Evolutionary conservation across 2,888 invertebrate species (phyloP).

Genomic region (Octodonta nipae): DNA sequence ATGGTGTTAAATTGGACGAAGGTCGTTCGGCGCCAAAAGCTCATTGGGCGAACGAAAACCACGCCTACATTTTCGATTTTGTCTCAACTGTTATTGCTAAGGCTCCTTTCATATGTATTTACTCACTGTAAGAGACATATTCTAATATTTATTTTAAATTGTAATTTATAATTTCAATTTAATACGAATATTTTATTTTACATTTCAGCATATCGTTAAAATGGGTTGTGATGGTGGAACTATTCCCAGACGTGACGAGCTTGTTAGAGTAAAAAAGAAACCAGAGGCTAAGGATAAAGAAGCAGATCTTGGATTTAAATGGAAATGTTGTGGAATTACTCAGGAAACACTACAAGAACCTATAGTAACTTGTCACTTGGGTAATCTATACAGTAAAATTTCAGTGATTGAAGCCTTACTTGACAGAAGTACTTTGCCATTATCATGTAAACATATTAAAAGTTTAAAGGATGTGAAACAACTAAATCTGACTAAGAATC

Average conservation of each 20-base stretch:
- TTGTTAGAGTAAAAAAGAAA: constrained; percentile 57
- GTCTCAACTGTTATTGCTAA: too few relatives aligned
- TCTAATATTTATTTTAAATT: too few relatives aligned
- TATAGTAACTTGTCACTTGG: constrained; percentile 82
- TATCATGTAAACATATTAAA: constrained; percentile 62
- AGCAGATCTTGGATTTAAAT: constrained; percentile 81
- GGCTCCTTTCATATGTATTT: too few relatives aligned
- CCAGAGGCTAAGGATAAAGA: constrained; percentile 83
- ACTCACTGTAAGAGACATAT: too few relatives aligned
- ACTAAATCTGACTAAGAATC: constrained; percentile 72
- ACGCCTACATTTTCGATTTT: too few relatives aligned
- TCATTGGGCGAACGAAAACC: too few relatives aligned
- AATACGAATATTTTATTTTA: too few relatives aligned
- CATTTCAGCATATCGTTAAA: too few relatives aligned
- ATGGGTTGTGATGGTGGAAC: constrained; percentile 76
- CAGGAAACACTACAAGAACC: constrained; percentile 79
- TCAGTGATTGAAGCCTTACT: constrained; percentile 81
- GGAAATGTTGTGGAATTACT: constrained; percentile 86
- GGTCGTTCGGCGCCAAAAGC: too few relatives aligned
- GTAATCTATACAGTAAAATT: constrained; percentile 87
- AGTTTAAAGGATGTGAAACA: constrained; percentile 82
- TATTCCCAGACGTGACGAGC: constrained; percentile 60
- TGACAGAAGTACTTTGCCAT: constrained; percentile 64
- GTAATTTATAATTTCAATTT: too few relatives aligned
- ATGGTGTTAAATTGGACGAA: too few relatives aligned